phyloP scores from a whole-genome alignment of 2,888 invertebrate genomes.

The Germaria angustata region DNA sequence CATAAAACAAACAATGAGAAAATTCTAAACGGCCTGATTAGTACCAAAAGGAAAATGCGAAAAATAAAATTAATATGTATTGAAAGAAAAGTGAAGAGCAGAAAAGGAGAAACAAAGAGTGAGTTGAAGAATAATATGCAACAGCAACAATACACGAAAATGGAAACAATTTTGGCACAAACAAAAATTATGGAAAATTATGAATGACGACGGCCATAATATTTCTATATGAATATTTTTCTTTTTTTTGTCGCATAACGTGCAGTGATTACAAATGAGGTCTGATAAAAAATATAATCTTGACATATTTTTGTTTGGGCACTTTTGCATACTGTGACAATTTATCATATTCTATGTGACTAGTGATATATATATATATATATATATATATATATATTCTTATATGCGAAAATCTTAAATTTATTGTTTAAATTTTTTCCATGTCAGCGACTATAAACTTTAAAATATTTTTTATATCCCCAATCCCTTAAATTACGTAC shows the following conservation, averaged over 20 bases:
- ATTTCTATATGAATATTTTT: background rate
- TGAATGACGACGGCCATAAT: conserved; percentile 3
- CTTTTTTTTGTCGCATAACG: too few species aligned
- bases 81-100: conserved; percentile 13
- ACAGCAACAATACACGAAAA: background rate
- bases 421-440: too few species aligned
- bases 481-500: background rate
- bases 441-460: too few species aligned
- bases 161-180: background rate
- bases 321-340: background rate
- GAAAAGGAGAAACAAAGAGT: background rate
- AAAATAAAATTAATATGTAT: conserved; percentile 56
- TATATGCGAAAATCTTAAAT: too few species aligned
- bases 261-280: background rate
- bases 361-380: too few species aligned
- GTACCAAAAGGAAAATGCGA: background rate
- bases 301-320: background rate
- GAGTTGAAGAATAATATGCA: background rate
- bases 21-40: background rate
- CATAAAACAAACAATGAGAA: background rate
- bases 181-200: too few species aligned
- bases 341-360: too few species aligned
- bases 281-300: background rate
- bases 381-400: too few species aligned
- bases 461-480: background rate